Evolutionary conservation across 1,140 invertebrate species (phyloP).

Genomic region (Brachionus koreanus): DNA sequence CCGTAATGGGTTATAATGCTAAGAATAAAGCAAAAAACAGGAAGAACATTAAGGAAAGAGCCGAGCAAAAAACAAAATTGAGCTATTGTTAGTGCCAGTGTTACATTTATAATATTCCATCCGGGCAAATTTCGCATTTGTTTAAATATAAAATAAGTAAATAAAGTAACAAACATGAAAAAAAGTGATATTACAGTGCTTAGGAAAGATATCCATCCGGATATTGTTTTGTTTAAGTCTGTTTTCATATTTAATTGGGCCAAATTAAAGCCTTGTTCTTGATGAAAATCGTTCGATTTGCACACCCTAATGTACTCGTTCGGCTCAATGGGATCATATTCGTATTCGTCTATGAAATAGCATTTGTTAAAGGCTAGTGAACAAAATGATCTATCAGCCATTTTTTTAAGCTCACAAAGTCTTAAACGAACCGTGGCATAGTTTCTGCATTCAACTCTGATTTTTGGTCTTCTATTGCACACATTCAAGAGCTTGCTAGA

Average conservation of each 20-base stretch:
- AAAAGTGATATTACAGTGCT: neutral
- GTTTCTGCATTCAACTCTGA: conserved; percentile 12
- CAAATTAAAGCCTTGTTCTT: neutral
- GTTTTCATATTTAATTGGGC: neutral
- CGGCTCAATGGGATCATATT: neutral
- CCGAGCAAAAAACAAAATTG: conserved; percentile 60
- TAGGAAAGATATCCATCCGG: conserved; percentile 32
- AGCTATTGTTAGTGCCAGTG: conserved; percentile 58
- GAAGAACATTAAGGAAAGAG: conserved; percentile 63
- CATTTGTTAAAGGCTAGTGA: neutral
- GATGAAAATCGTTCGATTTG: neutral
- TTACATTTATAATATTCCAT: conserved; percentile 61
- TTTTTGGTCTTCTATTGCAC: conserved; percentile 31
- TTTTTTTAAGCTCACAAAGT: neutral
- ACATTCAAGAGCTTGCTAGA: conserved; percentile 13
- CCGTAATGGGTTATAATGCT: conserved; percentile 61
- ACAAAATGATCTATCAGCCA: conserved; percentile 12
- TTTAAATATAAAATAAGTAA: conserved; percentile 58
- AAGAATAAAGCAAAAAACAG: conserved; percentile 62
- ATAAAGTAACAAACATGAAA: conserved; percentile 48
- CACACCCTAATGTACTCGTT: conserved; percentile 18
- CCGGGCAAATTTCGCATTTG: conserved; percentile 62
- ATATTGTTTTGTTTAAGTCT: neutral
- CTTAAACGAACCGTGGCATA: neutral
- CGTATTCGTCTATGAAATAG: conserved; percentile 25